Percentiles rank a stretch among this genome's conserved stretches.
Conservation (phyloP, 2,888 invertebrate species). For the Dynastes maya region DNA sequence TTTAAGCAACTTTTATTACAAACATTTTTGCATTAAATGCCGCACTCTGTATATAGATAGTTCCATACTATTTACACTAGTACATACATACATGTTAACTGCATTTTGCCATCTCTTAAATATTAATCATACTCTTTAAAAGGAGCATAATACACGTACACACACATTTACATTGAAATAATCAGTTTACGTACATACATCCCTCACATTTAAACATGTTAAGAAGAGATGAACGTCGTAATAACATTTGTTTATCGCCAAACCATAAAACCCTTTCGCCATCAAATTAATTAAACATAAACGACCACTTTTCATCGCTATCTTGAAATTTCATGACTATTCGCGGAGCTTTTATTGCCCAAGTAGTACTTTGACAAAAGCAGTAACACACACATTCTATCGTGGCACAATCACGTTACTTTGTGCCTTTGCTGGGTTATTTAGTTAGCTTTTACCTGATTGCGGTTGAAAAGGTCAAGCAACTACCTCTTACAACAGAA, state of each 20-base stretch:
- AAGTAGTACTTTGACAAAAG: slow-evolving; percentile 38
- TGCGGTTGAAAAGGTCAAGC: slow-evolving; percentile 12
- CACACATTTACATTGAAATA: too few relatives aligned
- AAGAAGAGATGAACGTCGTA: slow-evolving; percentile 31
- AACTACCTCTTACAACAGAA: neutral
- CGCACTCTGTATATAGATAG: too few relatives aligned
- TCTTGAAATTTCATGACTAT: slow-evolving; percentile 45
- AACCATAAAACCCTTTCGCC: slow-evolving; percentile 25
- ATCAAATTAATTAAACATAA: slow-evolving; percentile 45
- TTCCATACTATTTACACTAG: too few relatives aligned
- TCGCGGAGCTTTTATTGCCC: slow-evolving; percentile 42
- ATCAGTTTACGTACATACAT: neutral
- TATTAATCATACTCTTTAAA: too few relatives aligned
- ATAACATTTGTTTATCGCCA: slow-evolving; percentile 46
- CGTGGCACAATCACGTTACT: slow-evolving; percentile 13
- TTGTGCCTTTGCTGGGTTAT: slow-evolving; percentile 10
- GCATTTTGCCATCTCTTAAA: too few relatives aligned
- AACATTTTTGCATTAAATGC: too few relatives aligned
- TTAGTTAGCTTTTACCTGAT: slow-evolving; percentile 17
- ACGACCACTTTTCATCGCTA: slow-evolving; percentile 45
- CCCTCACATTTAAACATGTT: slow-evolving; percentile 12
- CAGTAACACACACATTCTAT: slow-evolving; percentile 15
- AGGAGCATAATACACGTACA: too few relatives aligned
- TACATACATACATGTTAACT: too few relatives aligned
- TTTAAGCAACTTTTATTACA: too few relatives aligned